phyloP scores from a whole-genome alignment of 2,888 invertebrate genomes.

The Cephus pygmeus region DNA sequence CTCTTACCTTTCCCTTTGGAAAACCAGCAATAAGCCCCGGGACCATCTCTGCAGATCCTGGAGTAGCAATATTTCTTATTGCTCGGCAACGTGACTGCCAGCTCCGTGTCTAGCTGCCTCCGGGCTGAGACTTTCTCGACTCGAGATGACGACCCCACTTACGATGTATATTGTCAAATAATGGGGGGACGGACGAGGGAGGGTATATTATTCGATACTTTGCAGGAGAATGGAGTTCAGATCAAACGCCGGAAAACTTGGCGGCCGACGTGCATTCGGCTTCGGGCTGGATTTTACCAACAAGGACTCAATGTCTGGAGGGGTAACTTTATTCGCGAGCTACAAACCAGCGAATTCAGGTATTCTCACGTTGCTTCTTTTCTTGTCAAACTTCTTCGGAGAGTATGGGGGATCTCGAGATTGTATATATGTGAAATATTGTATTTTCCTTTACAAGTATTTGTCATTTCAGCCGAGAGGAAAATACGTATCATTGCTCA shows the following conservation, averaged over 20 bases:
- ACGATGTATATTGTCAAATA: constrained; percentile 27
- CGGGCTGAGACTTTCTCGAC: constrained; percentile 18
- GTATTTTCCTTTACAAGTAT: neutral
- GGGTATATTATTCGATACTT: constrained; percentile 33
- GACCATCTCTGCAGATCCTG: constrained; percentile 39
- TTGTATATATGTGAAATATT: neutral
- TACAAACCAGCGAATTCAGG: neutral
- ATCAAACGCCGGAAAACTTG: constrained; percentile 18
- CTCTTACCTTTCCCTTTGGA: neutral
- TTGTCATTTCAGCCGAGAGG: neutral
- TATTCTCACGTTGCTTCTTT: neutral
- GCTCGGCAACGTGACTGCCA: constrained; percentile 31
- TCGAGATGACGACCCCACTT: constrained; percentile 25
- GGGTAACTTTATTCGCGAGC: neutral
- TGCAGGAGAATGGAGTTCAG: constrained; percentile 25
- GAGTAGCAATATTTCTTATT: constrained; percentile 57
- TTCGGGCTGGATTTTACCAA: neutral
- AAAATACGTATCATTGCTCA: neutral
- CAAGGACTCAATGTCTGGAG: neutral
- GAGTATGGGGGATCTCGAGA: neutral
- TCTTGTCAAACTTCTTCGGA: neutral
- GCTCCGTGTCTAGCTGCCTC: constrained; percentile 23
- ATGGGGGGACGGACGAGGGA: neutral
- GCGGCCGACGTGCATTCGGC: constrained; percentile 13
- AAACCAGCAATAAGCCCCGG: constrained; percentile 44